Evolutionary conservation across 64 coral and sea anemone genomes (phyloP), one percentile per base, ranked within the genome.

Genomic region (Montipora capricornis): DNA sequence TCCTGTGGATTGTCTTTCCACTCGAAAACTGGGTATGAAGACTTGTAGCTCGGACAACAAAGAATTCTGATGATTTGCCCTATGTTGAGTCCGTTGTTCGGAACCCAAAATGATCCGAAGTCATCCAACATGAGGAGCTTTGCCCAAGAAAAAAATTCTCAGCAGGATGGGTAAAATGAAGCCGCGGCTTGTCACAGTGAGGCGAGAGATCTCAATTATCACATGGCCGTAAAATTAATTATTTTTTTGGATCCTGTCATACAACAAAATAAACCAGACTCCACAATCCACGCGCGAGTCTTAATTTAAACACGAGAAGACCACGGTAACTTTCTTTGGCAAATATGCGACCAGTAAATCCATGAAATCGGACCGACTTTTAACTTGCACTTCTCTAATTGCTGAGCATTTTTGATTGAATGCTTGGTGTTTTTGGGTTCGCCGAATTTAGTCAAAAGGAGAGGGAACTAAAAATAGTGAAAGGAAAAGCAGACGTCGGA

Each of bases 1-100:
- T 75, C 73, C 73, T 75, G 22, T 75, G 26, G 4, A 11, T 10
- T 75, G 1, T 75, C 73, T 75, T 75, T 75, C 73, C 73, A 75
- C 73, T 75, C 73, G 14, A 45, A 75, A 5, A 75, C 73, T 75
- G 73, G 73, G 73, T 75, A 75, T 12, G 73, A 75, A 8, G 73
- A 75, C 73, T 75, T 75, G 73, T 75, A 75, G 73, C 73, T 75
- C 26, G 73, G 73, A 75, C 73, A 75, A 37, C 73, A 75, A 75
- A 75, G 73, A 45, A 75, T 75, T 75, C 24, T 75, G 73, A 46
- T 75, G 8, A 75, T 75, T 75, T 75, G 73, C 73, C 73, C 73
- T 75, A 75, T 45, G 73, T 75, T 75, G 1, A 75, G 73, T 5
- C 22, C 73, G 11, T 26, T 75, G 73, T 75, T 75, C 8, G 29